Evolutionary conservation across 2,888 invertebrate species (phyloP).

Genomic region (Galeopsomyia nigrocyanea): DNA sequence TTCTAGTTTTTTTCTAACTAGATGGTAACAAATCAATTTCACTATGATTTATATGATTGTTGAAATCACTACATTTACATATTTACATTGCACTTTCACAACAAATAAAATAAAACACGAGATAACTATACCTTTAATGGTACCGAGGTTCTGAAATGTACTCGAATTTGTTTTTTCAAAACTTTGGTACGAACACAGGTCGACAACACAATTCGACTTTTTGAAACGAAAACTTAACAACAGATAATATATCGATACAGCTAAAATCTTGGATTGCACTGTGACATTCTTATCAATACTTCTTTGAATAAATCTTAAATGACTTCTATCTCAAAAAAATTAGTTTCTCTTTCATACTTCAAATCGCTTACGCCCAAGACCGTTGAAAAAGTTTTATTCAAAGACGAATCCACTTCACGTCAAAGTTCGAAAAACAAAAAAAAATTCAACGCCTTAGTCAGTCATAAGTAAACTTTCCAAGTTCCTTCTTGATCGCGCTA

Average conservation of each 20-base stretch:
- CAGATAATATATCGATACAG: too few species aligned
- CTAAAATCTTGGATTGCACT: too few species aligned
- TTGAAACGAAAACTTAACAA: too few species aligned
- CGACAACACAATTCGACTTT: too few species aligned
- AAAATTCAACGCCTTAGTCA: constrained; percentile 8
- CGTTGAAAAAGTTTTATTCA: too few species aligned
- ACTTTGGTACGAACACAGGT: too few species aligned
- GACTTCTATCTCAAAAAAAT: too few species aligned
- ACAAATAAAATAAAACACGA: constrained; percentile 1
- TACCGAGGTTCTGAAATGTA: not conserved
- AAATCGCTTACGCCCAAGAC: not conserved
- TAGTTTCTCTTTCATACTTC: too few species aligned
- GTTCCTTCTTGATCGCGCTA: constrained; percentile 85
- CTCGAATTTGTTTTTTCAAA: not conserved
- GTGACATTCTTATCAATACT: too few species aligned
- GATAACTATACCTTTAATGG: not conserved
- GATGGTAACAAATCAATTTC: not conserved
- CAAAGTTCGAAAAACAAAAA: not conserved
- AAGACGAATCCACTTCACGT: too few species aligned
- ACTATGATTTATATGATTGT: constrained; percentile 9
- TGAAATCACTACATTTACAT: constrained; percentile 32
- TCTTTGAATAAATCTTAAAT: too few species aligned
- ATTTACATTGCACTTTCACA: constrained; percentile 19
- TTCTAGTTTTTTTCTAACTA: constrained; percentile 1
- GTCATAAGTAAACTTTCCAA: constrained; percentile 59